Conservation (phyloP, 2,113 vertebrate species). For the Nettapus auritus region DNA sequence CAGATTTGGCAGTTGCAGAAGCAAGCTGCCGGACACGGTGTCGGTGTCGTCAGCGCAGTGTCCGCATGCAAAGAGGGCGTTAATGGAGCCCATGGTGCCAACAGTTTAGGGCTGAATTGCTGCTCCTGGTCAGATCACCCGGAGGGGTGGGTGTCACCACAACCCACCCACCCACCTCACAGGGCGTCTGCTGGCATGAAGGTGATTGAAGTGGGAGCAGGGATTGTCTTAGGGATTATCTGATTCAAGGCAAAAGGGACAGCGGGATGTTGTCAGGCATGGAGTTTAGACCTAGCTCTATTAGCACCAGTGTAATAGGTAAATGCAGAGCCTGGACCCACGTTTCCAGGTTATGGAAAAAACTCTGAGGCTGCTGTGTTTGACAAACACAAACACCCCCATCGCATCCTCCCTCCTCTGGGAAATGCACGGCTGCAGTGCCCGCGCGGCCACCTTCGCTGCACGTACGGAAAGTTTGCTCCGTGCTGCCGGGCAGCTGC, state of each 20-base stretch:
- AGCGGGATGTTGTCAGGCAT: fast-evolving
- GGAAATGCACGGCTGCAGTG: fast-evolving
- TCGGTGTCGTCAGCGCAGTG: not conserved
- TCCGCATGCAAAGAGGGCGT: not conserved
- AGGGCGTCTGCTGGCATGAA: not conserved
- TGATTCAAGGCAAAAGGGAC: not conserved
- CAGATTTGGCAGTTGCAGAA: not conserved
- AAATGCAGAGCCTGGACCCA: not conserved
- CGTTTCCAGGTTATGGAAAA: not conserved
- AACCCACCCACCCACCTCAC: slow-evolving; percentile 36
- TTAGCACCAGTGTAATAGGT: not conserved
- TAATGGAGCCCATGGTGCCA: slow-evolving; percentile 1
- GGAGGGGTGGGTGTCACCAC: slow-evolving; percentile 12
- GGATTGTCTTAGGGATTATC: not conserved
- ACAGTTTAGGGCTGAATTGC: slow-evolving; percentile 8
- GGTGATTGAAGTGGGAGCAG: not conserved
- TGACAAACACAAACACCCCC: slow-evolving; percentile 19
- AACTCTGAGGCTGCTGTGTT: not conserved
- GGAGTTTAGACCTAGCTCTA: not conserved
- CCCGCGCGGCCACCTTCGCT: not conserved
- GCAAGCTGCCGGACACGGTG: not conserved
- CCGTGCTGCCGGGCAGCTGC: slow-evolving; percentile 21
- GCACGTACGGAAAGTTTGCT: not conserved
- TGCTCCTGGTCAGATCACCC: slow-evolving; percentile 14
- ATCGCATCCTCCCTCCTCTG: slow-evolving; percentile 4